Base-by-base conservation (phyloP, 2,797 vertebrate species). In the Gymnothorax javanicus region DNA sequence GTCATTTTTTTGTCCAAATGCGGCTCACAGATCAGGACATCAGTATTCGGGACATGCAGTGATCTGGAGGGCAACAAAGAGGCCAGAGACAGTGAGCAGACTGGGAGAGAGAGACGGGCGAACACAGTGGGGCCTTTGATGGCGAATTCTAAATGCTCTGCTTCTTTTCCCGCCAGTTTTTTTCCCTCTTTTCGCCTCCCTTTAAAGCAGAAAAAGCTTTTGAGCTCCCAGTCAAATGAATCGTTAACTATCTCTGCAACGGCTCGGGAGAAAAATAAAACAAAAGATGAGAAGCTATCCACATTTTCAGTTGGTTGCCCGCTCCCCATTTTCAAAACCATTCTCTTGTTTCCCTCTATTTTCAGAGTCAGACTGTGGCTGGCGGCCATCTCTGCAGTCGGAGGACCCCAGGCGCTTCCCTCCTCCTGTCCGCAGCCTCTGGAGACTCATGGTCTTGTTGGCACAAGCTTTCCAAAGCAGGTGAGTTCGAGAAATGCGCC, bases 1-100 rank as follows among this genome's bases (percentile, higher is more conserved):
- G 93, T 93, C 92, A 92, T 91, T 93, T 89, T 93, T 89, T 90
- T 87, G 79, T 90, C 89, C 90, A 88, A 92, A 89, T 89, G 90
- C 87, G 85, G 85, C 86, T 86, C 87, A 87, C 89, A 91, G 92
- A 91, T 89, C 87, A 89, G 88, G 89, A 88, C 89, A 94, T 93
- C 92, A 92, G 67, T 92, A 91, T 90, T 81, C 91, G 86, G 11
- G 25, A 67, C 79, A 77, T 56, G 67, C 64, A 43, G 62, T 54
- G 52, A 82, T 71, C 25, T 13, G 86, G 71, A 57, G 50, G 58
- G 71, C 33, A 82, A 50, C 52, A 59, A 58, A 83, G 71, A 82
- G 52, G 75, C 77, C 33, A 20, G 60, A 82, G 79, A 86, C 20
- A 82, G 79, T 11, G 77, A 86, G 59, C 54, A 71, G 59, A 62